These are phyloP conservation scores for Scarus forsteni DNA, from an alignment of 2,797 vertebrate genomes.

Conservation along the genomic window DNA sequence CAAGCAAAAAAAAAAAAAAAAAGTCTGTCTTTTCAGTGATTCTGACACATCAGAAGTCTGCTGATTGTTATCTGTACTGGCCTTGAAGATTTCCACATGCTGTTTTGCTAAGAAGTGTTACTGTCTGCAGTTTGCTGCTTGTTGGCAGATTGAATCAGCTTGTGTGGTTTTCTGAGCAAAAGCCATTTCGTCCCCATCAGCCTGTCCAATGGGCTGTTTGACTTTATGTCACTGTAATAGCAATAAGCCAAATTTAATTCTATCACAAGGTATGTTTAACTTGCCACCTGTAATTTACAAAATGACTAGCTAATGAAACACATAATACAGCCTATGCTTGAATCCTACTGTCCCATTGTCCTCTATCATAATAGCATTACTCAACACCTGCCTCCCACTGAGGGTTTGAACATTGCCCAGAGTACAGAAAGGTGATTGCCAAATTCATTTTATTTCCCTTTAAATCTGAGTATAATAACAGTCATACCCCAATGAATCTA, in stretches of 20 bases:
- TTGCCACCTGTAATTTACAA: background rate
- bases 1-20: conserved; percentile 33
- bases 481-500: no score
- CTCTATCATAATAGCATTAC: no score
- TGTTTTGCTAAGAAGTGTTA: conserved; percentile 27
- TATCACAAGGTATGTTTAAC: background rate
- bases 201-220: background rate
- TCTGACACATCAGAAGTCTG: conserved; percentile 55
- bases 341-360: no score
- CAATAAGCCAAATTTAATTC: background rate
- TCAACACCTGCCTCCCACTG: no score
- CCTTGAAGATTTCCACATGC: conserved; percentile 31
- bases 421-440: no score
- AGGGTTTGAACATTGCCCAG: no score
- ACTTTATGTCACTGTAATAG: background rate
- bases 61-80: conserved; percentile 55
- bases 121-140: conserved; percentile 19
- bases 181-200: background rate
- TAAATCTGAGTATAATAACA: no score
- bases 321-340: no score
- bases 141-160: conserved; percentile 37
- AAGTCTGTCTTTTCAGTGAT: conserved; percentile 57
- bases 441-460: no score
- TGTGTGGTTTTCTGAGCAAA: conserved; percentile 1
- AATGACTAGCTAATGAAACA: no score